phyloP scores from a whole-genome alignment of 2,797 vertebrate species.

The Ataeniobius toweri region DNA sequence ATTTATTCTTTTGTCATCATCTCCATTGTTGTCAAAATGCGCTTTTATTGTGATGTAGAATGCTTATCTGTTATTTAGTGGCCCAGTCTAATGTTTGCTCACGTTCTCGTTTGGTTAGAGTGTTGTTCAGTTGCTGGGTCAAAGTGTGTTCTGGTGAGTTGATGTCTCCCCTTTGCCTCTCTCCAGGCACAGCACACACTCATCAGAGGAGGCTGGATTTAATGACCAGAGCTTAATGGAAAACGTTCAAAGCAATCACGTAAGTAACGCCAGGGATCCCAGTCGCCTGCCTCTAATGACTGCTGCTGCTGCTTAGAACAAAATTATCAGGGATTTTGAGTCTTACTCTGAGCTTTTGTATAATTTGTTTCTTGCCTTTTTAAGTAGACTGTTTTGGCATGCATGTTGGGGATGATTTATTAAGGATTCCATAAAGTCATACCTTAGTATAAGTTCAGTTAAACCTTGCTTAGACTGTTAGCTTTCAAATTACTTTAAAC shows the following conservation, averaged over 20 bases:
- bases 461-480: slow-evolving; percentile 13
- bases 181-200: slow-evolving; percentile 87
- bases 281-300: slow-evolving; percentile 6
- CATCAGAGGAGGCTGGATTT: slow-evolving; percentile 89
- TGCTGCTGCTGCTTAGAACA: slow-evolving; percentile 31
- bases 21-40: slow-evolving; percentile 11
- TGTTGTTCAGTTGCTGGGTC: not conserved
- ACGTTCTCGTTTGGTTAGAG: slow-evolving; percentile 12
- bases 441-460: slow-evolving; percentile 22
- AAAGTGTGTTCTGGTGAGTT: slow-evolving; percentile 31
- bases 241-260: slow-evolving; percentile 97
- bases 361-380: slow-evolving; percentile 20
- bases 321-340: slow-evolving; percentile 35
- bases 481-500: slow-evolving; percentile 19
- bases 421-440: not conserved
- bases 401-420: not conserved
- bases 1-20: not conserved
- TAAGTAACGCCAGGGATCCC: slow-evolving; percentile 81
- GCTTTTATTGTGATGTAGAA: slow-evolving; percentile 3
- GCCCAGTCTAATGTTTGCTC: slow-evolving; percentile 1
- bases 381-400: slow-evolving; percentile 5
- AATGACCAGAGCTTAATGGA: slow-evolving; percentile 92
- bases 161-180: slow-evolving; percentile 51
- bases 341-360: slow-evolving; percentile 29
- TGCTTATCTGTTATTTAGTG: not conserved